Conservation (phyloP, 1,140 invertebrate species). For the Phthorimaea operculella region DNA sequence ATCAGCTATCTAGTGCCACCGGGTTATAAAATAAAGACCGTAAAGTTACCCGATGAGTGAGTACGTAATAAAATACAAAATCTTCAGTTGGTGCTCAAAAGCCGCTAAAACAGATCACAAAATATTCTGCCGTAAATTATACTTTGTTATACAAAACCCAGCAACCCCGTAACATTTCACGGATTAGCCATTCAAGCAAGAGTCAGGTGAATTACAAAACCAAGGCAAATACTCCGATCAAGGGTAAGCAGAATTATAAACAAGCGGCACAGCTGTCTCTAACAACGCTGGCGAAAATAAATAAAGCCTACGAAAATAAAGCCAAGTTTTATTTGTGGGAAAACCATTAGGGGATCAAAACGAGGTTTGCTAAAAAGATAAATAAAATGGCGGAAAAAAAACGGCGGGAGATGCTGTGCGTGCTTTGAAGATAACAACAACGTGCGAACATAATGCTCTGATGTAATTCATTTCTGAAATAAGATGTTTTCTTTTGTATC, state of each 20-base stretch:
- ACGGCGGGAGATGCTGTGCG: background rate
- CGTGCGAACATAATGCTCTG: no score
- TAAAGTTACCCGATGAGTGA: no score
- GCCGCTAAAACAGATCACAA: background rate
- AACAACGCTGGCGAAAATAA: constrained; percentile 44
- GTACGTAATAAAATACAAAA: no score
- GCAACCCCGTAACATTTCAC: background rate
- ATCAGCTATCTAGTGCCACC: no score
- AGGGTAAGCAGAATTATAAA: constrained; percentile 43
- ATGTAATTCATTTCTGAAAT: no score
- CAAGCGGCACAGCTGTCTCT: constrained; percentile 40
- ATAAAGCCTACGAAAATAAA: constrained; percentile 45
- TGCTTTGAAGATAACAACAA: background rate
- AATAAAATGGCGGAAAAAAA: constrained; percentile 12
- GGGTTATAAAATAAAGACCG: no score
- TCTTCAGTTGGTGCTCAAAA: background rate
- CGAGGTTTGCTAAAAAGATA: constrained; percentile 38
- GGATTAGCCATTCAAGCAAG: constrained; percentile 10
- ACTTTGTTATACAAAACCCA: background rate
- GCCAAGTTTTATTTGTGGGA: constrained; percentile 48
- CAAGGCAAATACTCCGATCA: constrained; percentile 27
- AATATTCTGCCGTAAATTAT: background rate
- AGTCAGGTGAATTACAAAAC: constrained; percentile 20
- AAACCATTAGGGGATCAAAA: constrained; percentile 54
- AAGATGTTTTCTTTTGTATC: no score